Conservation (phyloP, 2,888 invertebrate genomes). For the Eretmocerus hayati region DNA sequence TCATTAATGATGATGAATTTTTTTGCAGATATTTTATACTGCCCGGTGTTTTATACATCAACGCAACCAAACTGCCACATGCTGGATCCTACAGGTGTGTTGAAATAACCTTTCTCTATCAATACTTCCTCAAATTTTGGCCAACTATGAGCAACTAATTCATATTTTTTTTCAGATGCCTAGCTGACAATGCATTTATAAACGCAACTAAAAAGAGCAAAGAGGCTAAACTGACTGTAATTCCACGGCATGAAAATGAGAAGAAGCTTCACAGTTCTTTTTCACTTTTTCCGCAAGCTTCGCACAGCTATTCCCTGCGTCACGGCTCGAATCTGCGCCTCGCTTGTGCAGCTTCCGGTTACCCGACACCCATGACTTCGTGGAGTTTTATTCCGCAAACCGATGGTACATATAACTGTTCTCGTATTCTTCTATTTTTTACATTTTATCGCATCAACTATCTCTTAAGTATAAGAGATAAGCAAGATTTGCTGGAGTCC, state of each 20-base stretch:
- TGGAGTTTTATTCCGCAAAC: constrained; percentile 44
- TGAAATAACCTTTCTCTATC: no score
- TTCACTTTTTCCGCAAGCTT: constrained; percentile 38
- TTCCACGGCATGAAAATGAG: constrained; percentile 5
- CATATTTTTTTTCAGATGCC: constrained; percentile 34
- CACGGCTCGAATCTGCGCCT: constrained; percentile 45
- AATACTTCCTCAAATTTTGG: not conserved
- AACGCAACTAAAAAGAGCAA: constrained; percentile 43
- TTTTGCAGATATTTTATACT: constrained; percentile 47
- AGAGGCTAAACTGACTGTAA: constrained; percentile 41
- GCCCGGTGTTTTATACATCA: constrained; percentile 52
- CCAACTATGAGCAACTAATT: not conserved
- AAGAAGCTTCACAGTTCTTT: not conserved
- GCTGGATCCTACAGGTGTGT: constrained; percentile 50
- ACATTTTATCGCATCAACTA: no score
- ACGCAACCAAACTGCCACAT: constrained; percentile 47
- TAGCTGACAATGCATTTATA: constrained; percentile 42
- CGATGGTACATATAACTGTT: constrained; percentile 33
- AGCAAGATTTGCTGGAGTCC: no score
- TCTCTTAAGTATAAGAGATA: no score
- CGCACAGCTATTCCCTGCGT: constrained; percentile 38
- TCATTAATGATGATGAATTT: not conserved
- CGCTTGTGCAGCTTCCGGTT: constrained; percentile 49
- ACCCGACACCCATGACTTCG: constrained; percentile 40
- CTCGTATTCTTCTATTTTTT: no score